These are phyloP conservation scores for Triplophysa siluroides DNA, from an alignment of 2,113 vertebrate genomes.

Conservation along the genomic window DNA sequence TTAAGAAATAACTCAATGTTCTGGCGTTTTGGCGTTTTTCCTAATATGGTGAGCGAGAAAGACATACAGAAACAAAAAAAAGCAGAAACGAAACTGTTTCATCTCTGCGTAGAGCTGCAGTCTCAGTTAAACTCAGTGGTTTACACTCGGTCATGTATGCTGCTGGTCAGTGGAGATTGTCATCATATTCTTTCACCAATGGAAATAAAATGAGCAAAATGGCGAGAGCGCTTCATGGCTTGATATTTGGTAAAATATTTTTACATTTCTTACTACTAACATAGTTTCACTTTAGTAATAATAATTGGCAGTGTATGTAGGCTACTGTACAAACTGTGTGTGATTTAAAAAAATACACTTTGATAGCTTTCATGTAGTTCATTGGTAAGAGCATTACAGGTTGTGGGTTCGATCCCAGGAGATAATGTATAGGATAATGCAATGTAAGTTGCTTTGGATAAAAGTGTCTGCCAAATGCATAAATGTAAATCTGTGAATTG, in stretches of 20 bases:
- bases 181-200: neutral
- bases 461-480: too few relatives aligned
- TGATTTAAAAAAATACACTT: too few relatives aligned
- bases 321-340: neutral
- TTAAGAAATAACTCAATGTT: neutral
- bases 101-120: neutral
- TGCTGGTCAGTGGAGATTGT: neutral
- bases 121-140: neutral
- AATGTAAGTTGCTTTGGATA: too few relatives aligned
- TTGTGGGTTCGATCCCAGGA: too few relatives aligned
- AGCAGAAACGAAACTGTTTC: neutral
- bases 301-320: neutral
- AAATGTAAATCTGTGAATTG: too few relatives aligned
- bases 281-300: neutral
- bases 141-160: neutral
- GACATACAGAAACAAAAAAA: neutral
- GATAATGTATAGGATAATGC: too few relatives aligned
- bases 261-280: neutral
- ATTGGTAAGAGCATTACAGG: too few relatives aligned
- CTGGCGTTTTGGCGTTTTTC: neutral
- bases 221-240: neutral
- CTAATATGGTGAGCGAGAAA: neutral
- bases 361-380: too few relatives aligned
- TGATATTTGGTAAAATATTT: neutral
- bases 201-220: neutral